Base-by-base conservation (phyloP, 2,797 vertebrate species). In the Hephaestus fuliginosus region DNA sequence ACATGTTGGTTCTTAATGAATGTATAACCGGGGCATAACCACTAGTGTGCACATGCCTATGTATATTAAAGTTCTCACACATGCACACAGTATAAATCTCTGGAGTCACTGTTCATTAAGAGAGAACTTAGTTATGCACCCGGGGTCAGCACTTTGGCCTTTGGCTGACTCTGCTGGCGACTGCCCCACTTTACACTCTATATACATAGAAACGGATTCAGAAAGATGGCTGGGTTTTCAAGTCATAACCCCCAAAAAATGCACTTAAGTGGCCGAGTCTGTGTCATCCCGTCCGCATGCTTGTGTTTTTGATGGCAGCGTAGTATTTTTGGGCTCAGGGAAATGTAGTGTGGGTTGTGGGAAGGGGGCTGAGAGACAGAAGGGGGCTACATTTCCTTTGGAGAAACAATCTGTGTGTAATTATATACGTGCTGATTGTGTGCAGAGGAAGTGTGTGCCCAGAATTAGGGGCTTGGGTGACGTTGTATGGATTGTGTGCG, bases 381-480 rank as follows among this genome's bases (percentile, higher is more conserved):
- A 75, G 84, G 78, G 85, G 90, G 80, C 76, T 87, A 82, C 53
- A 60, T 89, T 94, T 94, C 90, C 91, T 94, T 87, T 89, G 86
- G 87, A 90, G 84, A 90, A 94, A 95, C 93, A 95, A 93, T 94
- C 91, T 94, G 92, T 65, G 78, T 90, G 87, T 94, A 94, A 95
- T 95, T 95, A 94, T 94, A 93, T 92, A 79, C 56, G 68, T 75
- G 61, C 88, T 92, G 91, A 95, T 94, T 96, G 94, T 95, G 90
- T 92, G 76, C 79, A 86, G 80, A 93, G 94, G 93, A 95, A 94
- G 88, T 88, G 84, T 84, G 85, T 85, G 86, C 88, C 86, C 91
- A 81, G 92, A 92, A 93, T 92, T 80, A 77, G 90, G 91, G 80
- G 83, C 88, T 85, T 63, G 88, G 80, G 82, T 85, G 88, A 92